Evolutionary conservation across 1,140 invertebrate genomes (phyloP).

Genomic region (Batillaria attramentaria): DNA sequence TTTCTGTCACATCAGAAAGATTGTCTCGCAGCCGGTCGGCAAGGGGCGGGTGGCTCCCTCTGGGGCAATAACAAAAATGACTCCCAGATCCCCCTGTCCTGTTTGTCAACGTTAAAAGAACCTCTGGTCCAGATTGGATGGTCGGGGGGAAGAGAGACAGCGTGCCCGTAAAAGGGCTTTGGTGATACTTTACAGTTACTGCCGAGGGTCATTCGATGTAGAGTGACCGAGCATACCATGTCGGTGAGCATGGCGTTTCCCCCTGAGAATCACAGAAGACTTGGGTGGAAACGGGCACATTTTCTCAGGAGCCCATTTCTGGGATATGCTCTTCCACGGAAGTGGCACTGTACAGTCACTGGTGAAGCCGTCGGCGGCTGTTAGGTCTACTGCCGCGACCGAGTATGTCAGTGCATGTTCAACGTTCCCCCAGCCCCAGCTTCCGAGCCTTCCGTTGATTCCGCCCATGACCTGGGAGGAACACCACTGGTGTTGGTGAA

Average conservation of each 20-base stretch:
- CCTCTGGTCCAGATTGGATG: neutral
- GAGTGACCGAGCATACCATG: neutral
- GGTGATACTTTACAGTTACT: neutral
- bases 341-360: too few relatives aligned
- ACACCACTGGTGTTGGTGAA: too few relatives aligned
- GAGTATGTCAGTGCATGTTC: too few relatives aligned
- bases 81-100: neutral
- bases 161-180: neutral
- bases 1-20: neutral
- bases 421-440: too few relatives aligned
- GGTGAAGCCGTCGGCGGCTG: too few relatives aligned
- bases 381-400: too few relatives aligned
- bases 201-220: neutral
- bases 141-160: too few relatives aligned
- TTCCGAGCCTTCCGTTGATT: too few relatives aligned
- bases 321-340: too few relatives aligned
- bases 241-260: neutral
- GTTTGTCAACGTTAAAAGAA: neutral
- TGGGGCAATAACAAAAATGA: neutral
- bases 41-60: neutral
- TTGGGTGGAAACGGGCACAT: too few relatives aligned
- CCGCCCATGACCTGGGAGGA: too few relatives aligned
- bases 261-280: neutral
- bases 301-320: too few relatives aligned
- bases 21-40: neutral